Evolutionary conservation across 2,888 invertebrate genomes (phyloP), one percentile per base, ranked within the genome.

Genomic region (Eupsilia transversa): DNA sequence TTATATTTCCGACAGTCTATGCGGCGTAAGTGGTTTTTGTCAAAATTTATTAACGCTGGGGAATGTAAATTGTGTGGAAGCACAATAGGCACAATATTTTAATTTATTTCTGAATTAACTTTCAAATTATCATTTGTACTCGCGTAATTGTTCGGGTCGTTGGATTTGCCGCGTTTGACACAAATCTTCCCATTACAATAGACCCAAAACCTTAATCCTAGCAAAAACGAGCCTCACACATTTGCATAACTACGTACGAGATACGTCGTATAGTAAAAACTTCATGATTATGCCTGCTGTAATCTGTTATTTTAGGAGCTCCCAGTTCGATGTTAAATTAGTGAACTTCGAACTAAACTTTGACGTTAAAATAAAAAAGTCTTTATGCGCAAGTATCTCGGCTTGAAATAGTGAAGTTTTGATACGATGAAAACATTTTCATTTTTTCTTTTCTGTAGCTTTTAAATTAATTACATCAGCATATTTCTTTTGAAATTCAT

Each of bases 141-240:
- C 68, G 72, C 72, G 82, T 89, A 88, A 88, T 88, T 83, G 83
- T 83, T 85, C 80, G 89, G 90, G 90, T 90, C 84, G 87, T 87
- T 86, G 91, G 88, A 89, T 90, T 90, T 90, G 85, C 88, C 86
- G 86, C 89, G 90, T 90, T 91, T 88, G 87, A 91, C 91, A 91
- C 91, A 90, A 91, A 91, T 91, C 91, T 91, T 88, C 88, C 89
- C 90, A 91, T 91, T 91, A 91, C 90, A 90, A 91, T 91, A 91
- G 88, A 90, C 91, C 91, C 91, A 84, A 86, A 88, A 86, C 88
- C 90, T 86, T 91, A 91, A 91, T 91, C 91, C 91, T 85, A 82
- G 90, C 89, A 91, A 91, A 91, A 90, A 91, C 91, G 89, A 90
- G 89, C 84, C 80, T 79, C 84, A 88, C 87, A 84, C 87, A 91